Conservation (phyloP, 2,113 vertebrate genomes). For the Gopherus evgoodei region DNA sequence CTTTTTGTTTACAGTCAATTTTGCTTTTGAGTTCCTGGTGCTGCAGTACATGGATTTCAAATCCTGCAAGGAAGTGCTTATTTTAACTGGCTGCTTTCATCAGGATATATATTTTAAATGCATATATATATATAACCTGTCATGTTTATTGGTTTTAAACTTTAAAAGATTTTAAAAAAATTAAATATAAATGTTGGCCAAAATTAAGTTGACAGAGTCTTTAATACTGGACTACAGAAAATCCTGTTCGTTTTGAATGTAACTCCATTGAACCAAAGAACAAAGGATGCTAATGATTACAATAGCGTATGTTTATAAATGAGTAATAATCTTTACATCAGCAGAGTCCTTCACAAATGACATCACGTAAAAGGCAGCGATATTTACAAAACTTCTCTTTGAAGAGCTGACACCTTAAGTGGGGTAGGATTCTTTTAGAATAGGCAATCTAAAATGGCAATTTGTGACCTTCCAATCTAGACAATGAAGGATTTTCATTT, state of each 20-base stretch:
- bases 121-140: background rate
- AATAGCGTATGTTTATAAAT: conserved; percentile 71
- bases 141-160: conserved; percentile 42
- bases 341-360: conserved; percentile 66
- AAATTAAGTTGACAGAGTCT: conserved; percentile 24
- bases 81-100: background rate
- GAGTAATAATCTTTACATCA: conserved; percentile 74
- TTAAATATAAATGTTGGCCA: background rate
- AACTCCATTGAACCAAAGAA: conserved; percentile 63
- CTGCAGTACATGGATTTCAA: conserved; percentile 25
- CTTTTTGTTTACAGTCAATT: background rate
- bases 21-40: background rate
- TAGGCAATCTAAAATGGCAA: conserved; percentile 77
- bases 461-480: conserved; percentile 68
- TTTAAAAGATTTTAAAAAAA: background rate
- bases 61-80: background rate
- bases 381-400: conserved; percentile 64
- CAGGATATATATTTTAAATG: background rate
- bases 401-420: conserved; percentile 68
- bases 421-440: conserved; percentile 61
- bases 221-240: background rate
- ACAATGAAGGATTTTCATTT: conserved; percentile 76
- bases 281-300: conserved; percentile 11
- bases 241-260: background rate
- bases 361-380: conserved; percentile 8